These are phyloP conservation scores for Andinoacara biseriatus DNA, from an alignment of 2,113 vertebrate genomes.

Conservation along the genomic window DNA sequence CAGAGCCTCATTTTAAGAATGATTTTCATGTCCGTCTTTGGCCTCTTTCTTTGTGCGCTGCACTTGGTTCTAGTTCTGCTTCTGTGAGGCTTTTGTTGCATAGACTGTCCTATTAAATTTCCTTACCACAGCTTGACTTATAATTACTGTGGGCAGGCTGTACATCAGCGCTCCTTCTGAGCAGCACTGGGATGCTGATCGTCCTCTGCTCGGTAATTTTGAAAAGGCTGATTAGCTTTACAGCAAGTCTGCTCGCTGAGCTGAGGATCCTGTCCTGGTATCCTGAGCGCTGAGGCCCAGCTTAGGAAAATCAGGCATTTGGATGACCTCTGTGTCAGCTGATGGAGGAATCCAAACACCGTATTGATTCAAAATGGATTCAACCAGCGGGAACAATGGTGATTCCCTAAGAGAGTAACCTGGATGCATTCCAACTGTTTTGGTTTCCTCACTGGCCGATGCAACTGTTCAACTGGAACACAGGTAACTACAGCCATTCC, in stretches of 20 bases:
- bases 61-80: neutral
- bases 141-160: conserved; percentile 34
- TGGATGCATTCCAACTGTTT: too few species aligned
- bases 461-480: too few species aligned
- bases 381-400: too few species aligned
- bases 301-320: neutral
- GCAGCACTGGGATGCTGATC: conserved; percentile 21
- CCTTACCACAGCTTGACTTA: conserved; percentile 21
- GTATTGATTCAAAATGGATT: too few species aligned
- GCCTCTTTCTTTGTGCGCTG: neutral
- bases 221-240: neutral
- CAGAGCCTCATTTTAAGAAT: conserved; percentile 9
- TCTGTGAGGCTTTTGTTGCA: neutral
- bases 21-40: neutral
- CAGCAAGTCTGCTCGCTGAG: neutral
- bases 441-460: too few species aligned
- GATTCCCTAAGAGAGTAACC: too few species aligned
- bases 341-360: too few species aligned
- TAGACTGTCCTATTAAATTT: conserved; percentile 33
- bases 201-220: neutral
- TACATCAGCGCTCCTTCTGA: conserved; percentile 3
- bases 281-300: neutral
- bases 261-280: neutral
- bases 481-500: too few species aligned
- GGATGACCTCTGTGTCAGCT: too few species aligned